These are phyloP conservation scores for Yponomeuta plumbellus DNA, from an alignment of 2,888 invertebrate genomes.

Conservation along the genomic window DNA sequence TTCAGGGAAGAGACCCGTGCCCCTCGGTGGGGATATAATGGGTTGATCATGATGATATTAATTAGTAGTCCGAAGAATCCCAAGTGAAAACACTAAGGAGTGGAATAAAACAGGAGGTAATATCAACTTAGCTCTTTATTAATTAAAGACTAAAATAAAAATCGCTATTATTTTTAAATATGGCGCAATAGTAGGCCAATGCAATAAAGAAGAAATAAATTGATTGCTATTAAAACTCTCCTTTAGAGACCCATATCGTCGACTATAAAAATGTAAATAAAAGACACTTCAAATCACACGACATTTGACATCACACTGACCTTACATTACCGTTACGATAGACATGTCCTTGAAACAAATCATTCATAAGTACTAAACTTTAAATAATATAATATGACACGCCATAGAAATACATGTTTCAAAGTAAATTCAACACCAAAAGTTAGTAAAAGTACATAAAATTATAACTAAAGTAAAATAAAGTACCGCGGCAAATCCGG, in stretches of 20 bases:
- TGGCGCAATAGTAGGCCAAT: conserved; percentile 4
- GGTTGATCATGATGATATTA: too few species aligned
- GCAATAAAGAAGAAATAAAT: conserved; percentile 1
- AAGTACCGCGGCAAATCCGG: neutral
- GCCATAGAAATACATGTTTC: neutral
- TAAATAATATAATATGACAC: conserved; percentile 1
- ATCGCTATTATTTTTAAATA: neutral
- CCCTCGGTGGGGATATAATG: too few species aligned
- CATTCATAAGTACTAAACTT: neutral
- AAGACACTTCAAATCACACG: conserved; percentile 7
- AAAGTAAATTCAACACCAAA: conserved; percentile 3
- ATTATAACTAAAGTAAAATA: neutral
- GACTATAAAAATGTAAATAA: conserved; percentile 12
- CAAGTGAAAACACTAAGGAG: neutral
- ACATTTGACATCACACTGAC: neutral
- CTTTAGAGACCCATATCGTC: neutral
- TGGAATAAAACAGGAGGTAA: neutral
- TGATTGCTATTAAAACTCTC: neutral
- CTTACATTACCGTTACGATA: neutral
- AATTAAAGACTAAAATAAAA: conserved; percentile 32
- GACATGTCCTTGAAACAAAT: neutral
- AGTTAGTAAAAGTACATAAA: neutral
- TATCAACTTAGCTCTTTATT: conserved; percentile 47
- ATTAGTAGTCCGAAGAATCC: too few species aligned
- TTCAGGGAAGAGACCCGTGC: too few species aligned